These are phyloP conservation scores for Serranus cabrilla DNA, from an alignment of 2,797 vertebrate species.

Conservation along the genomic window DNA sequence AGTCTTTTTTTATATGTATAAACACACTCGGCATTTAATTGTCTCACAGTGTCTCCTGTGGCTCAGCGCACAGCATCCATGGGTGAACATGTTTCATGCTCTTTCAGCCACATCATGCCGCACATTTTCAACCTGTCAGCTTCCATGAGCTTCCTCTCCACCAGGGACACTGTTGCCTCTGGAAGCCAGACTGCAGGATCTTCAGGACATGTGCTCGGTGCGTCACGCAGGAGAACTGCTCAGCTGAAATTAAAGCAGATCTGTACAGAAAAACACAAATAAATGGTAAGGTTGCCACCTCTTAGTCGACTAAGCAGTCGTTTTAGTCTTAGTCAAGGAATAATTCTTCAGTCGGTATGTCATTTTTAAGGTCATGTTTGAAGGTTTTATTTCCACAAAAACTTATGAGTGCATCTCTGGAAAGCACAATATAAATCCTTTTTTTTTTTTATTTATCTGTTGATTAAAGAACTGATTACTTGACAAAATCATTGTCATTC, in stretches of 20 bases:
- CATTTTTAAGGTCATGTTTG: no score
- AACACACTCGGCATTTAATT: slow-evolving; percentile 51
- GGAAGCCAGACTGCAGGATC: slow-evolving; percentile 39
- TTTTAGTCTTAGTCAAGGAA: no score
- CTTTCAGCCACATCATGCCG: slow-evolving; percentile 82
- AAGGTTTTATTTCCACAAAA: no score
- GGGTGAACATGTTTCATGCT: slow-evolving; percentile 83
- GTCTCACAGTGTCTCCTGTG: slow-evolving; percentile 63
- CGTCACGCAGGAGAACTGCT: slow-evolving; percentile 10
- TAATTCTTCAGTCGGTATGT: no score
- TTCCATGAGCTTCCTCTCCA: slow-evolving; percentile 75
- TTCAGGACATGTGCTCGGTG: slow-evolving; percentile 54
- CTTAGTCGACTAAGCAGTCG: no score
- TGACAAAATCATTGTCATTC: no score
- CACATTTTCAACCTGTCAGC: slow-evolving; percentile 85
- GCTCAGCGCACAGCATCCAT: slow-evolving; percentile 60
- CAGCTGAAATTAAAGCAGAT: slow-evolving; percentile 24
- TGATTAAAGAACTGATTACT: no score
- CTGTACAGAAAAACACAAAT: neutral
- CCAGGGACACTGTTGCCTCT: slow-evolving; percentile 72
- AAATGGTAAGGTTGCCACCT: neutral
- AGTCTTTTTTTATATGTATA: neutral
- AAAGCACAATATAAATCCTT: no score
- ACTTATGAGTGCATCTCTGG: no score
- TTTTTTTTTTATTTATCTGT: no score